Conservation (phyloP, 1,140 invertebrate species). For the Caenorhabditis tropicalis region DNA sequence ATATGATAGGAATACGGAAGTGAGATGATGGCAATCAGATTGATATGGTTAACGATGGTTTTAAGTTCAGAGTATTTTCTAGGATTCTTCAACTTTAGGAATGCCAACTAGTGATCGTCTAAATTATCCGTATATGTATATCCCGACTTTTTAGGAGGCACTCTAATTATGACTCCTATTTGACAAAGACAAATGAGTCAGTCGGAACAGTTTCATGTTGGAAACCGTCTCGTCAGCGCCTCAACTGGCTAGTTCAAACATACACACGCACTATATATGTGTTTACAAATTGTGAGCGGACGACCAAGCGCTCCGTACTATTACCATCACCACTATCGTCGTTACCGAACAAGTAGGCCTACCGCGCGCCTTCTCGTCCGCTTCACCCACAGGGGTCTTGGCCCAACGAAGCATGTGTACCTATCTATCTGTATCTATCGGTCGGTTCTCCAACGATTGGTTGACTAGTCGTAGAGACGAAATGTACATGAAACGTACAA, state of each 20-base stretch:
- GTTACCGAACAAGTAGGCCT: constrained; percentile 6
- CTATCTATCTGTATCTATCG: constrained; percentile 32
- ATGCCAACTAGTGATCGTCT: no score
- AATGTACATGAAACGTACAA: constrained; percentile 42
- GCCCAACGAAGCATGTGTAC: not conserved
- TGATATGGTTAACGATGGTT: no score
- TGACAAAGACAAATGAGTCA: constrained; percentile 21
- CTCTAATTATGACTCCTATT: not conserved
- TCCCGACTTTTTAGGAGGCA: no score
- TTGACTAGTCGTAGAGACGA: not conserved
- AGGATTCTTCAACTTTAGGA: no score
- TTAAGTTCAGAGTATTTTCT: no score
- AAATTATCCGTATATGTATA: no score
- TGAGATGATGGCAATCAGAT: no score
- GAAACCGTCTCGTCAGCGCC: not conserved
- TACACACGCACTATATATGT: constrained; percentile 33
- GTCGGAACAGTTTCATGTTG: not conserved
- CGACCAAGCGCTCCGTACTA: not conserved
- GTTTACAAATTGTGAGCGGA: constrained; percentile 13
- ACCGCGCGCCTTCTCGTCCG: constrained; percentile 10
- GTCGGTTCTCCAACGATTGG: constrained; percentile 9
- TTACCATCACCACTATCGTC: not conserved
- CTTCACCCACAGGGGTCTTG: not conserved
- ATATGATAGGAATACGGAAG: no score
- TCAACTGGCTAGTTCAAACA: constrained; percentile 29